Evolutionary conservation across 2,888 invertebrate species (phyloP), one percentile per base, ranked within the genome.

Genomic region (Sclerodermus sp.): DNA sequence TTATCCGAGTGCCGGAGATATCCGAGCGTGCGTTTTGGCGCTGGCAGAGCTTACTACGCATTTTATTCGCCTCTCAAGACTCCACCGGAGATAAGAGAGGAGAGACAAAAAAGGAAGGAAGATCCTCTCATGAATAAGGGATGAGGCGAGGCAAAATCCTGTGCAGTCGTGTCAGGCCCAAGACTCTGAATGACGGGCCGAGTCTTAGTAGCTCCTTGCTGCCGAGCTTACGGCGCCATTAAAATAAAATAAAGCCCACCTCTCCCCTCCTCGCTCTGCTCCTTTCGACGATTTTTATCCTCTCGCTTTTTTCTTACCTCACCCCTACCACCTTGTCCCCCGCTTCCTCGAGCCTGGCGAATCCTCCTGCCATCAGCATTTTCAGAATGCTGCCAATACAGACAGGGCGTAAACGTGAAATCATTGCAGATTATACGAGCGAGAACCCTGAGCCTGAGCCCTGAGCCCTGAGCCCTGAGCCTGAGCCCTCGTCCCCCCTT

Each of bases 211-310:
- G 58, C 49, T 57, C 6, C 44, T 46, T 50, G 60, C 51, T 58
- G 58, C 51, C 60, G 60, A 58, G 65, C 69, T 73, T 67, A 69
- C 64, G 56, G 63, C 60, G 66, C 68, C 66, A 65, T 73, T 70
- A 73, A 72, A 73, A 58, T 67, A 66, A 72, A 71, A 73, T 73
- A 73, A 73, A 73, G 62, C 60, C 58, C 53, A 55, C 53, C 55
- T 49, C 55, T 55, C 57, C 53, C 58, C 51, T 45, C 41, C 47
- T 51, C 42, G 41, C 46, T 47, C 54, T 45, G 47, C 54, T 52
- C 23, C 23, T 8, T 23, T 3, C 23, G 3, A 23, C 3, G 23
- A 23, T 3, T 48, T 29, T 41, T 39, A 9, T 46, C 36, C 41
- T 42, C 38, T 36, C 17, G 13, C 18, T 39, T 39, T 17, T 44